Evolutionary conservation across 2,888 invertebrate genomes (phyloP).

Genomic region (Trissoscelio sp.): DNA sequence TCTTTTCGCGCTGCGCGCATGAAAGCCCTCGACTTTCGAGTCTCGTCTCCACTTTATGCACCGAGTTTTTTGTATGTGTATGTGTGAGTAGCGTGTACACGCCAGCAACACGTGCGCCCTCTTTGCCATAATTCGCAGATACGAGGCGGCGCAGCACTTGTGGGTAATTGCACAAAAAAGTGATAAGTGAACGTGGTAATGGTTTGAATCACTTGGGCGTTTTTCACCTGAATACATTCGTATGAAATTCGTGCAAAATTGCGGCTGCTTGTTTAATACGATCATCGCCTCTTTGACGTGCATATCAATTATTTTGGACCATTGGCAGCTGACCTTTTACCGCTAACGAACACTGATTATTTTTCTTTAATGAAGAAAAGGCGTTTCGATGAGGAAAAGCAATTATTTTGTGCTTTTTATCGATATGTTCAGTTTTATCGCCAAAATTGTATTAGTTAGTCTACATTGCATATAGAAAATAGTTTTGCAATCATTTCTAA

Average conservation of each 20-base stretch:
- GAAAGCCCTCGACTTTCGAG: constrained; percentile 68
- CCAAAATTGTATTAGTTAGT: no score
- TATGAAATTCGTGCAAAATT: constrained; percentile 42
- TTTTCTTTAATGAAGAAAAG: no score
- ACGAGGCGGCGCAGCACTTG: constrained; percentile 39
- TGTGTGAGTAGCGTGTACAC: background rate
- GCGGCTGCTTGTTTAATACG: background rate
- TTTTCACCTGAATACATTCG: constrained; percentile 43
- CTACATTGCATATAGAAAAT: no score
- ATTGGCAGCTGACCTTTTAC: background rate
- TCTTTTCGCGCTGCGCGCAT: constrained; percentile 65
- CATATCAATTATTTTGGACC: background rate
- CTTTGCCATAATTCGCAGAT: constrained; percentile 50
- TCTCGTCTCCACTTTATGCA: constrained; percentile 46
- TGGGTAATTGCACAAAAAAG: constrained; percentile 52
- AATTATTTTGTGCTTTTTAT: no score
- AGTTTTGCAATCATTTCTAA: no score
- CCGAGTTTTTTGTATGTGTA: background rate
- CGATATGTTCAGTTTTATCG: no score
- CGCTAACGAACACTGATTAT: background rate
- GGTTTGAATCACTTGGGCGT: constrained; percentile 14
- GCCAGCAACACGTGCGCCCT: constrained; percentile 44
- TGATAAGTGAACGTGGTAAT: constrained; percentile 49
- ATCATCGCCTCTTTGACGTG: no score
- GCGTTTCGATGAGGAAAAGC: background rate